phyloP scores from a whole-genome alignment of 2,888 invertebrate genomes.

The Icerya purchasi region DNA sequence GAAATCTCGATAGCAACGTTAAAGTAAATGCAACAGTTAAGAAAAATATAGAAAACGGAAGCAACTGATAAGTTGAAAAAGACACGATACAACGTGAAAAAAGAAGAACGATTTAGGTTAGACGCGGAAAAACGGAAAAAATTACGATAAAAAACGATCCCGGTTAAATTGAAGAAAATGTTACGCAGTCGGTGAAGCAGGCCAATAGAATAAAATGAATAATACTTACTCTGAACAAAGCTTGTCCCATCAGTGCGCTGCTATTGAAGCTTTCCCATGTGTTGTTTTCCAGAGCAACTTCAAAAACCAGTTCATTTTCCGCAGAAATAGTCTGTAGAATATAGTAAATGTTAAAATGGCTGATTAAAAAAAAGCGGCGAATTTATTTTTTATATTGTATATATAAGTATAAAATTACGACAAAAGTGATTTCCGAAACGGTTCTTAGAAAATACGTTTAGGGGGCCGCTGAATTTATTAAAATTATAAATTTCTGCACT shows the following conservation, averaged over 20 bases:
- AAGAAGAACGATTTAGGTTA: not conserved
- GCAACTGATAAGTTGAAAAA: not conserved
- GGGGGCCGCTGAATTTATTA: no score
- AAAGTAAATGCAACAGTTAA: no score
- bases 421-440: no score
- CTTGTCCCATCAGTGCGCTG: slow-evolving; percentile 33
- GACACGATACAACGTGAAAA: not conserved
- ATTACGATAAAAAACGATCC: not conserved
- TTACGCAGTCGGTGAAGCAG: slow-evolving; percentile 4
- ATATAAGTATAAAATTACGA: no score
- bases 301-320: slow-evolving; percentile 34
- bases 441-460: no score
- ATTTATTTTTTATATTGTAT: no score
- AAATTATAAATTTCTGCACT: no score
- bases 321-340: slow-evolving; percentile 28
- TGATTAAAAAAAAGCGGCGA: no score
- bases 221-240: slow-evolving; percentile 35
- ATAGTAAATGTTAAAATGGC: no score
- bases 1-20: no score
- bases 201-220: not conserved
- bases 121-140: slow-evolving; percentile 1
- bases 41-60: no score
- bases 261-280: slow-evolving; percentile 38
- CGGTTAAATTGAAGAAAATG: slow-evolving; percentile 3
- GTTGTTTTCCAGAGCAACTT: slow-evolving; percentile 33